These are phyloP conservation scores for Apotomis betuletana DNA, from an alignment of 2,888 invertebrate species.

Conservation along the genomic window DNA sequence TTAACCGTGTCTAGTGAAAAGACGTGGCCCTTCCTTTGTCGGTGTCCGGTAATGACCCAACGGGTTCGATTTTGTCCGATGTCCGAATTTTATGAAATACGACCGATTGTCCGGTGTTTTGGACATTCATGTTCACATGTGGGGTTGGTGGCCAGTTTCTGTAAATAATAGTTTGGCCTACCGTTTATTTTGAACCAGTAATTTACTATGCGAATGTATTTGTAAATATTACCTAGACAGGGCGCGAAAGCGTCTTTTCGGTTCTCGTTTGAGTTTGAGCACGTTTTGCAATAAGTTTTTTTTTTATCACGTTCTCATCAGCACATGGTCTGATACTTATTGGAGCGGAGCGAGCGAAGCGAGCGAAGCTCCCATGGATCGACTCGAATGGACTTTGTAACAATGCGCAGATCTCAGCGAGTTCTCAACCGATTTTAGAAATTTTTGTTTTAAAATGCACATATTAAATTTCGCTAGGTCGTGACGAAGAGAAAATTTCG, in stretches of 20 bases:
- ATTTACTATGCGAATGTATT: constrained; percentile 20
- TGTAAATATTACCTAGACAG: constrained; percentile 18
- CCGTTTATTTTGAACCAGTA: constrained; percentile 27
- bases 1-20: constrained; percentile 52
- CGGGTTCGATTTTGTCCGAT: constrained; percentile 68
- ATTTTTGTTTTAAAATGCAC: no score
- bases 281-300: neutral
- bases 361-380: no score
- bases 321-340: no score
- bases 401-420: no score
- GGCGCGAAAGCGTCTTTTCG: constrained; percentile 1
- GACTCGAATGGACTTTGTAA: no score
- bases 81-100: constrained; percentile 80
- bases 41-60: constrained; percentile 68
- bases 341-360: no score
- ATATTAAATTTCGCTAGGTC: no score
- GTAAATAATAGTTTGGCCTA: constrained; percentile 27
- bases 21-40: constrained; percentile 68
- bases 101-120: constrained; percentile 47
- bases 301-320: no score
- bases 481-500: no score
- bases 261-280: neutral
- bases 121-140: constrained; percentile 64
- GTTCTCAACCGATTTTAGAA: no score
- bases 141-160: constrained; percentile 37